These are phyloP conservation scores for Macrotis lagotis DNA, from an alignment of 2,113 vertebrate species.

Conservation along the genomic window DNA sequence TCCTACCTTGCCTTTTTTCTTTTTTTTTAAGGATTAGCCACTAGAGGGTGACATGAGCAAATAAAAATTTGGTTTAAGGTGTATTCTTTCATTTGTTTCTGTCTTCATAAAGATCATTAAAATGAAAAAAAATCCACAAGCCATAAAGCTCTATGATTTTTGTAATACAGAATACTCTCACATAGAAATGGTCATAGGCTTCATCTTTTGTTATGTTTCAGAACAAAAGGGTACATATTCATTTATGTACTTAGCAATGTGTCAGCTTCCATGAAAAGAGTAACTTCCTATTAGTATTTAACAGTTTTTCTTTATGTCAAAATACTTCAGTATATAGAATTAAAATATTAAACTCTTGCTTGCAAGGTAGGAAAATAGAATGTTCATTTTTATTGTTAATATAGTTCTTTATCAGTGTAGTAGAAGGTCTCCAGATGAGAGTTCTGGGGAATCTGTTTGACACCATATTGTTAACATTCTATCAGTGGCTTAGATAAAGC, in stretches of 20 bases:
- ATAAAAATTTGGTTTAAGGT: conserved; percentile 45
- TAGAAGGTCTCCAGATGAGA: background rate
- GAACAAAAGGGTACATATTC: background rate
- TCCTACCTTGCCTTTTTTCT: background rate
- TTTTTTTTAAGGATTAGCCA: conserved; percentile 28
- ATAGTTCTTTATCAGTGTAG: background rate
- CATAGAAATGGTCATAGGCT: conserved; percentile 24
- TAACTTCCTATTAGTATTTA: background rate
- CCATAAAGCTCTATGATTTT: background rate
- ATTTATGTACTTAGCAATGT: background rate
- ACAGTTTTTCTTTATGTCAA: background rate
- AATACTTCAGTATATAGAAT: background rate
- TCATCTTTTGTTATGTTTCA: background rate
- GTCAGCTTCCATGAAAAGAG: background rate
- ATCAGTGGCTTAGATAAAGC: background rate
- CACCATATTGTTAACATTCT: background rate
- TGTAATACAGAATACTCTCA: background rate
- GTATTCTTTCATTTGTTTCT: background rate
- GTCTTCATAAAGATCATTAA: background rate
- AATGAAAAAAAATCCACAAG: conserved; percentile 13
- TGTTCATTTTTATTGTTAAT: background rate
- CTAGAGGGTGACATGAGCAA: conserved; percentile 61
- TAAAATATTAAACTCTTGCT: background rate
- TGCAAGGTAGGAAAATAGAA: background rate
- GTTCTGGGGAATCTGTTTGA: background rate